Conservation (phyloP, 2,888 invertebrate species). For the Vesta saturnalis region DNA sequence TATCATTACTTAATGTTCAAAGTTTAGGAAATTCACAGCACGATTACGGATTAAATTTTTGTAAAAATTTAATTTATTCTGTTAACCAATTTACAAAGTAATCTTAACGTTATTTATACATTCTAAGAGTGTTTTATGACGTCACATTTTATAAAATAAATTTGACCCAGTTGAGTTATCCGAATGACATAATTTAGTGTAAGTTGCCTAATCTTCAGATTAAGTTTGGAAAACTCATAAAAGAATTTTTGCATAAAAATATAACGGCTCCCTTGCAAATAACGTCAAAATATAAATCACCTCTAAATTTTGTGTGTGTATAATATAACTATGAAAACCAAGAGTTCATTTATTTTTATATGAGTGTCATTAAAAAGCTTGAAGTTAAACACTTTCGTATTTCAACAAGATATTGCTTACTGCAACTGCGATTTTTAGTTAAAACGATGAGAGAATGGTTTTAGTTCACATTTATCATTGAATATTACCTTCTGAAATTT, state of each 20-base stretch:
- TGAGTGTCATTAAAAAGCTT: constrained; percentile 28
- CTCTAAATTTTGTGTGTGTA: constrained; percentile 17
- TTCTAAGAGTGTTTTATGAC: too few species aligned
- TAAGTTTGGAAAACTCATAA: constrained; percentile 26
- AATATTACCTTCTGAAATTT: constrained; percentile 33
- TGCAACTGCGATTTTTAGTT: too few species aligned
- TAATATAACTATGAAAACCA: constrained; percentile 21
- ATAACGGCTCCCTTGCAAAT: constrained; percentile 24
- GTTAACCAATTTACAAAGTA: too few species aligned
- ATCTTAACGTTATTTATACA: too few species aligned
- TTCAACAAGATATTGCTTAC: constrained; percentile 14
- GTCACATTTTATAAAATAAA: too few species aligned
- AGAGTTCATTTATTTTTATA: constrained; percentile 27
- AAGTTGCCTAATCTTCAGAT: constrained; percentile 15
- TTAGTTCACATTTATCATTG: constrained; percentile 26
- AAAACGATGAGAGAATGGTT: not conserved
- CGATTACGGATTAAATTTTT: too few species aligned
- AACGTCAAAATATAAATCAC: constrained; percentile 24
- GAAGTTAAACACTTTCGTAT: constrained; percentile 15
- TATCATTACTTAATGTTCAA: too few species aligned
- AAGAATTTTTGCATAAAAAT: constrained; percentile 28
- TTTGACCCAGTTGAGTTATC: not conserved
- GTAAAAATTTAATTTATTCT: too few species aligned
- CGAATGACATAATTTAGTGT: not conserved
- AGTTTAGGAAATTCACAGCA: too few species aligned